Percentiles rank a stretch among this genome's conserved stretches.
Evolutionary conservation across 1,140 invertebrate genomes (phyloP).

Genomic region (Conopomorpha cramerella): DNA sequence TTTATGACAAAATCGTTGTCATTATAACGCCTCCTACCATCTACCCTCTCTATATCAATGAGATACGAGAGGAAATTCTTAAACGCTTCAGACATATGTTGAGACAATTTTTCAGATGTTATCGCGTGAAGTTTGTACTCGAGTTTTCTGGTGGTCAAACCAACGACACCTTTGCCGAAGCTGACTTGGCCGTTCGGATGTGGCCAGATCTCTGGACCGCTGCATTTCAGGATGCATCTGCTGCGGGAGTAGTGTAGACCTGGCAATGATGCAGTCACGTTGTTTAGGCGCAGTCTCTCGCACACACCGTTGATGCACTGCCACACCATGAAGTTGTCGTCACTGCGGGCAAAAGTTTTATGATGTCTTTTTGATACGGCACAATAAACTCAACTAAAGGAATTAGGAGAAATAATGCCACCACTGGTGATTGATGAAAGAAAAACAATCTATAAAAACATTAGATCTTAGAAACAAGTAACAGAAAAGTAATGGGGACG

Average conservation of each 20-base stretch:
- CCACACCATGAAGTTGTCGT: no score
- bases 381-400: no score
- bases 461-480: no score
- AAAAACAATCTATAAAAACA: no score
- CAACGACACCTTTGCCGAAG: slow-evolving; percentile 35
- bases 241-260: slow-evolving; percentile 16
- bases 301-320: slow-evolving; percentile 22
- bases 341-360: no score
- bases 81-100: slow-evolving; percentile 29
- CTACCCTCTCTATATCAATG: slow-evolving; percentile 17
- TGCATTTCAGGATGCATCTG: slow-evolving; percentile 56
- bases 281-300: slow-evolving; percentile 16
- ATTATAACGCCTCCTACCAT: slow-evolving; percentile 8
- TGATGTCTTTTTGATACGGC: no score
- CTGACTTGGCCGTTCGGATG: slow-evolving; percentile 55
- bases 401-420: no score
- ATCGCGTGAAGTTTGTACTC: slow-evolving; percentile 44
- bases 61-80: slow-evolving; percentile 27
- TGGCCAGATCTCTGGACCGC: slow-evolving; percentile 60
- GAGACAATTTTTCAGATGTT: slow-evolving; percentile 27
- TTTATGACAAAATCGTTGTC: slow-evolving; percentile 16
- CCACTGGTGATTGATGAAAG: no score
- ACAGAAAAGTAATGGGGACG: no score
- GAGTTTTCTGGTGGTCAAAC: slow-evolving; percentile 31
- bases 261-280: slow-evolving; percentile 5